Evolutionary conservation across 2,888 invertebrate species (phyloP).

Genomic region (Allolobophora icterica): DNA sequence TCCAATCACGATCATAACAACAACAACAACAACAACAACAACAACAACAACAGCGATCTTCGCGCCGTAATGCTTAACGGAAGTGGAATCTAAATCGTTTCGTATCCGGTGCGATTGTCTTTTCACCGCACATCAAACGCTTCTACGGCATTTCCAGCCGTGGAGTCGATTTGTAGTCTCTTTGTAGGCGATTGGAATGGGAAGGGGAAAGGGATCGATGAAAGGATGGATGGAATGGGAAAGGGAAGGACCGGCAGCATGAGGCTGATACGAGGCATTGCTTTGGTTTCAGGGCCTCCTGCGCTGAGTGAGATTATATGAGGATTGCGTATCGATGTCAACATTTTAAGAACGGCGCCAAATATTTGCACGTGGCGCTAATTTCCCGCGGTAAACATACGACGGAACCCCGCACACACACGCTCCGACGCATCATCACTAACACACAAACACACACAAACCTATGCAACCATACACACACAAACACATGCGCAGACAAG

Average conservation of each 20-base stretch:
- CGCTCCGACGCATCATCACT: background rate
- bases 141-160: background rate
- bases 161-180: slow-evolving; percentile 8
- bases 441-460: background rate
- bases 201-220: background rate
- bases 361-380: slow-evolving; percentile 3
- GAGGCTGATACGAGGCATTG: background rate
- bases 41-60: too few species aligned
- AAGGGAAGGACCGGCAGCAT: background rate
- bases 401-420: background rate
- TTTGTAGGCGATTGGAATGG: background rate
- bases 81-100: background rate
- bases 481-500: background rate
- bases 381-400: slow-evolving; percentile 12
- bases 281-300: background rate
- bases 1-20: too few species aligned
- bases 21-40: too few species aligned
- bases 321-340: background rate
- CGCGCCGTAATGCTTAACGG: too few species aligned
- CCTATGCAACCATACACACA: background rate
- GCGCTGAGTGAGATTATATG: background rate
- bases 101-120: background rate
- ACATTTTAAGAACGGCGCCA: background rate
- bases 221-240: background rate
- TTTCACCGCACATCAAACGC: background rate